These are phyloP conservation scores for Spodoptera litura DNA, from an alignment of 1,140 invertebrate genomes.

Conservation along the genomic window DNA sequence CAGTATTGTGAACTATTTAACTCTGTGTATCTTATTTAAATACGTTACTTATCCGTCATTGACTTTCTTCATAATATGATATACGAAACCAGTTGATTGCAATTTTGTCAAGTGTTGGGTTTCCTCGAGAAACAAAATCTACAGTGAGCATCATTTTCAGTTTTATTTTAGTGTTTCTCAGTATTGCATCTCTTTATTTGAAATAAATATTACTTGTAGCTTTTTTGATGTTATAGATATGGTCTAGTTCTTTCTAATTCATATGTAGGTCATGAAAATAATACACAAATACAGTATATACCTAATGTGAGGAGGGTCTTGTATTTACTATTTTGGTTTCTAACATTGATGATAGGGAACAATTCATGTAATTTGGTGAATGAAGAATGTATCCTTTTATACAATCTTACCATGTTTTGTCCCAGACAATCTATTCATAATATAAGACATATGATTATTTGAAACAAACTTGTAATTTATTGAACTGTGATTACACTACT, in stretches of 20 bases:
- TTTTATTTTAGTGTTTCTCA: neutral
- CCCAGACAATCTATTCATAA: too few relatives aligned
- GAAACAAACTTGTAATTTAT: too few relatives aligned
- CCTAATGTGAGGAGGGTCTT: neutral
- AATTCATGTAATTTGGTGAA: too few relatives aligned
- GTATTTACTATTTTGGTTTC: neutral
- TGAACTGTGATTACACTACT: too few relatives aligned
- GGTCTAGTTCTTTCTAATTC: slow-evolving; percentile 9
- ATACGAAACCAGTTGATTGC: slow-evolving; percentile 63
- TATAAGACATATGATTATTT: too few relatives aligned
- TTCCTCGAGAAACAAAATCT: slow-evolving; percentile 55
- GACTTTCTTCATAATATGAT: slow-evolving; percentile 52
- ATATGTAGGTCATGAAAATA: slow-evolving; percentile 56
- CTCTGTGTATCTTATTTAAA: slow-evolving; percentile 25
- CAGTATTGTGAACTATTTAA: slow-evolving; percentile 36
- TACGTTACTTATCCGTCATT: slow-evolving; percentile 27
- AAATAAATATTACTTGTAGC: neutral
- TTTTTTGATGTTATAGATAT: neutral
- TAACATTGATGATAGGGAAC: neutral
- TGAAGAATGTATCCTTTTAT: too few relatives aligned
- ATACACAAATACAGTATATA: slow-evolving; percentile 39
- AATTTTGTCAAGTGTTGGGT: slow-evolving; percentile 63
- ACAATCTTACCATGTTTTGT: too few relatives aligned
- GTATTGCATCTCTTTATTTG: neutral
- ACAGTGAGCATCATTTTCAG: slow-evolving; percentile 50